Evolutionary conservation across 2,888 invertebrate species (phyloP), one percentile per base, ranked within the genome.

Genomic region (Drosophila picticornis): DNA sequence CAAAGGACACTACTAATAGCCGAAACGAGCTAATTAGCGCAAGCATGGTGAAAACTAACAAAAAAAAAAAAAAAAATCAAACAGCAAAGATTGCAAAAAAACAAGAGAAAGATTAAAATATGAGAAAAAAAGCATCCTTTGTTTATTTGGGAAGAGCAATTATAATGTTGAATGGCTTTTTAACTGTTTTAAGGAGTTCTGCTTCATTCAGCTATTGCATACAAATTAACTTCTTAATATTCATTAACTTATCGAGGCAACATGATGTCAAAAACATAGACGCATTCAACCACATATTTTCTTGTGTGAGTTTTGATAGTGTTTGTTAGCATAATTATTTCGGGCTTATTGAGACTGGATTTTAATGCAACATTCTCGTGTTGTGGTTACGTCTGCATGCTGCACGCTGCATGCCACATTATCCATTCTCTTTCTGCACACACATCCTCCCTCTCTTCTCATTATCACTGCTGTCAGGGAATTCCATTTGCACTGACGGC

Each of bases 1-100:
- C 81, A 84, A 77, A 75, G 75, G 75, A 77, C 69, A 81, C 77
- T 69, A 69, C 72, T 72, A 77, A 80, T 68, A 78, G 58, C 58
- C 69, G 71, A 80, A 80, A 59, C 62, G 79, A 86, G 84, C 86
- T 85, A 86, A 85, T 85, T 85, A 88, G 86, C 86, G 69, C 75
- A 70, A 59, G 57, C 70, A 51, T 73, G 81, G 77, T 57, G 50
- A 51, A 75, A 38, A 58, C 53, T 31, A 25, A 46, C 22, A 61
- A 38, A 38, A 29, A 31, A 22, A 22, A 22, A 40, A 3, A 32
- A 29, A 4, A 46, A 48, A 55, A 50, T 27, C 16, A 16, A 16
- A 10, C 46, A 32, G 34, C 43, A 53, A 57, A 56, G 38, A 71
- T 58, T 61, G 32, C 4, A 27, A 32, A 11, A 60, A 48, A 62